Conservation (phyloP, 2,797 vertebrate species). For the Decapterus maruadsi region DNA sequence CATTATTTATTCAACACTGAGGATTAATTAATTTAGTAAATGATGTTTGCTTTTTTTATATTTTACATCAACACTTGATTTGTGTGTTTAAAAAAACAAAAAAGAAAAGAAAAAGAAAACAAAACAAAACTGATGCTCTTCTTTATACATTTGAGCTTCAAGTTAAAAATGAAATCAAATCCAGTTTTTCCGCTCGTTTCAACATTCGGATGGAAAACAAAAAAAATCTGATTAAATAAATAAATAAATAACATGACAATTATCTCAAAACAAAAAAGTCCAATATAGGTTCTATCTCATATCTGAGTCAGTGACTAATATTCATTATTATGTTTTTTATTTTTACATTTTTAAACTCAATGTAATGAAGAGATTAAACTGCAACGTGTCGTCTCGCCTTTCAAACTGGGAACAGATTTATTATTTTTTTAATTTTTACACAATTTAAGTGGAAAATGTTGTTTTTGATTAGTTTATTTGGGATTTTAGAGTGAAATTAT, state of each 20-base stretch:
- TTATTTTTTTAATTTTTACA: not conserved
- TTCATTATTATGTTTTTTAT: not conserved
- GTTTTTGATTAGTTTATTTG: not conserved
- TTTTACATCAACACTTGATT: constrained; percentile 62
- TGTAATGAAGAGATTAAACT: not conserved
- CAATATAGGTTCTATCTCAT: not conserved
- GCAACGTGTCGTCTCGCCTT: not conserved
- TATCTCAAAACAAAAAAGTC: constrained; percentile 36
- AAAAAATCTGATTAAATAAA: constrained; percentile 56
- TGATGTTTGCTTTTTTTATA: constrained; percentile 20
- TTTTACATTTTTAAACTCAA: constrained; percentile 5
- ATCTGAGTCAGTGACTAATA: not conserved
- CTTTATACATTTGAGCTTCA: constrained; percentile 41
- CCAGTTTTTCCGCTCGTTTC: constrained; percentile 3
- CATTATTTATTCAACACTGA: constrained; percentile 74
- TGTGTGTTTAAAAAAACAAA: constrained; percentile 4
- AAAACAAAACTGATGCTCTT: constrained; percentile 12
- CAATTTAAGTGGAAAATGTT: not conserved
- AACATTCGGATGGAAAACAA: constrained; percentile 3
- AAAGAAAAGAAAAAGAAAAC: not conserved
- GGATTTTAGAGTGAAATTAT: not conserved
- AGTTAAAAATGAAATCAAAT: constrained; percentile 42
- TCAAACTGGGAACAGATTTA: not conserved
- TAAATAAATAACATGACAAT: constrained; percentile 66
- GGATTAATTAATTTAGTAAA: constrained; percentile 43